Percentiles rank a stretch among this genome's conserved stretches.
These are phyloP conservation scores for Cotesia typhae DNA, from an alignment of 1,140 invertebrate species.

Conservation along the genomic window DNA sequence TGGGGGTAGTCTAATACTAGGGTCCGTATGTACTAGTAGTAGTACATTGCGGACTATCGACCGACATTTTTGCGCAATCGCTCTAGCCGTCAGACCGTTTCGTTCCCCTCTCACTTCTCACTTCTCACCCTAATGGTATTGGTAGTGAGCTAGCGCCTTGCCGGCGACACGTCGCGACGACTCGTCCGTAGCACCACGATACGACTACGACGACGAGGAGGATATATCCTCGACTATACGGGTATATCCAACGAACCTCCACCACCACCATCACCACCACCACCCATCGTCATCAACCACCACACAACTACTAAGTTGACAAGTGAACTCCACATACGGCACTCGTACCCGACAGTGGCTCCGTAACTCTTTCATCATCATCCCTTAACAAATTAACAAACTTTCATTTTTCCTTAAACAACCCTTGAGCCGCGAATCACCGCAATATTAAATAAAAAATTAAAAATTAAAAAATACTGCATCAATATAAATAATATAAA, in stretches of 20 bases:
- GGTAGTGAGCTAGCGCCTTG: slow-evolving; percentile 50
- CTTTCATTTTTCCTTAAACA: slow-evolving; percentile 17
- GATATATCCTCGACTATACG: slow-evolving; percentile 10
- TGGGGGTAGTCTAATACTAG: slow-evolving; percentile 22
- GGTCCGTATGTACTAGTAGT: slow-evolving; percentile 47
- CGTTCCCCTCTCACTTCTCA: slow-evolving; percentile 51
- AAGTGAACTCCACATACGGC: slow-evolving; percentile 6
- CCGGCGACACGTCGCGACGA: slow-evolving; percentile 62
- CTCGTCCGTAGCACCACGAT: slow-evolving; percentile 47
- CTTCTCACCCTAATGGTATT: slow-evolving; percentile 45
- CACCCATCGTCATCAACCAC: too few species aligned
- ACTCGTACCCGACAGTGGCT: slow-evolving; percentile 10
- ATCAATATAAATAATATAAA: too few species aligned
- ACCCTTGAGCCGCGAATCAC: too few species aligned
- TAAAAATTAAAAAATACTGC: too few species aligned
- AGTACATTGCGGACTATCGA: slow-evolving; percentile 64
- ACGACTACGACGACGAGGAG: slow-evolving; percentile 18
- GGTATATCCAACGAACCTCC: slow-evolving; percentile 15
- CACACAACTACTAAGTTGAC: too few species aligned
- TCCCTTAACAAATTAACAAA: background rate
- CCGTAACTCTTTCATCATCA: background rate
- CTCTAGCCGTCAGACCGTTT: slow-evolving; percentile 28
- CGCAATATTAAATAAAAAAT: too few species aligned
- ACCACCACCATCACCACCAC: background rate
- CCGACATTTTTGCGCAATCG: slow-evolving; percentile 55